Conservation (phyloP, 2,113 vertebrate genomes). For the Lucifuga dentata region DNA sequence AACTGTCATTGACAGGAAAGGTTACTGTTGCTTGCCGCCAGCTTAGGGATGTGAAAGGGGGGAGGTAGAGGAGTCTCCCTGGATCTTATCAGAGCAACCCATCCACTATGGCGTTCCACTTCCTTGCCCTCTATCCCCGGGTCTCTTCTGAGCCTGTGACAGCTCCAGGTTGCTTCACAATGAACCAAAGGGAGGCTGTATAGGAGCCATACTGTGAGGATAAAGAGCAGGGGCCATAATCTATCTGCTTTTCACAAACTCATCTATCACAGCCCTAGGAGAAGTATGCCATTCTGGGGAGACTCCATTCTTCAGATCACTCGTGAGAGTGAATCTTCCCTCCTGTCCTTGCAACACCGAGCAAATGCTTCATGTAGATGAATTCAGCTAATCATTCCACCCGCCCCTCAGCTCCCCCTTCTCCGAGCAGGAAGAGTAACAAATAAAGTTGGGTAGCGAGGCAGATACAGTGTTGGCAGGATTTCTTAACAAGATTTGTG, state of each 20-base stretch:
- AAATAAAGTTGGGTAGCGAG: conserved; percentile 43
- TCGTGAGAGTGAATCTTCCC: conserved; percentile 16
- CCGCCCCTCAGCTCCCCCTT: background rate
- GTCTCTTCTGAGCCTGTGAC: conserved; percentile 55
- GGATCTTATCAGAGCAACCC: conserved; percentile 63
- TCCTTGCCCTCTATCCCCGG: conserved; percentile 43
- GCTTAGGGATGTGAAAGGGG: background rate
- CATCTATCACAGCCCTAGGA: conserved; percentile 27
- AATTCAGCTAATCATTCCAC: conserved; percentile 44
- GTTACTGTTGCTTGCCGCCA: conserved; percentile 44
- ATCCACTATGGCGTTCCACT: conserved; percentile 55
- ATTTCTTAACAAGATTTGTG: conserved; percentile 72
- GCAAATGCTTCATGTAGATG: conserved; percentile 42
- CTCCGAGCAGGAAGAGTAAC: conserved; percentile 2
- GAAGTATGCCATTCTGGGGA: conserved; percentile 16
- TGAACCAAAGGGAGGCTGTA: conserved; percentile 32
- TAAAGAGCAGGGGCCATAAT: conserved; percentile 30
- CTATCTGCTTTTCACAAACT: conserved; percentile 46
- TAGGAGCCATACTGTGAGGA: conserved; percentile 30
- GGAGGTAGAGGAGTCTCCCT: conserved; percentile 50
- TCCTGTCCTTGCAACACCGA: conserved; percentile 25
- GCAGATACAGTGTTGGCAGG: conserved; percentile 49
- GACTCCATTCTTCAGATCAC: conserved; percentile 28
- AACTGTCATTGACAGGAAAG: conserved; percentile 62
- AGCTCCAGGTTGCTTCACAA: conserved; percentile 61